These are phyloP conservation scores for Alaudala cheleensis DNA, from an alignment of 2,113 vertebrate genomes.

Conservation along the genomic window DNA sequence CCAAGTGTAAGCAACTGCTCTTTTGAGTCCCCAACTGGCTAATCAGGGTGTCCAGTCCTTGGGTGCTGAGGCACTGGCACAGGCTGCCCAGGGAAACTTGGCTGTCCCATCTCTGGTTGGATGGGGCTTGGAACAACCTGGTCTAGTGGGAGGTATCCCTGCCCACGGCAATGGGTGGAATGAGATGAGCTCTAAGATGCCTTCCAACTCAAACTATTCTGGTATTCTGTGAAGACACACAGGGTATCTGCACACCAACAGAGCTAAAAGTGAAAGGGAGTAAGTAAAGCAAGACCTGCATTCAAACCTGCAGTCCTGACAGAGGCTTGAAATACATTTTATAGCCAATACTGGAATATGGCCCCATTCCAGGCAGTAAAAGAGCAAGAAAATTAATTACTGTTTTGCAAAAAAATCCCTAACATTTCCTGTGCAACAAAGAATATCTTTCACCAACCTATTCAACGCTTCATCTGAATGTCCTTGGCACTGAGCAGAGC, in stretches of 20 bases:
- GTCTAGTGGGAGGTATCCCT: neutral
- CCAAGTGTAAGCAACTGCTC: neutral
- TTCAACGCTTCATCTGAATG: fast-evolving
- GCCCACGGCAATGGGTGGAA: neutral
- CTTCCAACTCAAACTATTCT: neutral
- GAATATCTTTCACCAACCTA: neutral
- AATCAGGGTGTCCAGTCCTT: neutral
- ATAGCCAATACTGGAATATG: neutral
- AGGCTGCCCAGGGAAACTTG: neutral
- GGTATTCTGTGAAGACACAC: neutral
- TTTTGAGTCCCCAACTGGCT: neutral
- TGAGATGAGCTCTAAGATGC: neutral
- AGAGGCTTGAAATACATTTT: neutral
- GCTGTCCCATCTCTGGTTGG: neutral
- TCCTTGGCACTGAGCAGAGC: neutral
- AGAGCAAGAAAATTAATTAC: neutral
- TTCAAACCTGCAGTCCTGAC: neutral
- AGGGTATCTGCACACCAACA: neutral
- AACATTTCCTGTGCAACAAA: neutral
- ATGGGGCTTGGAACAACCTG: neutral
- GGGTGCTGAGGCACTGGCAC: neutral
- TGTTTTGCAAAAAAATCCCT: neutral
- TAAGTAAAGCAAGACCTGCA: neutral
- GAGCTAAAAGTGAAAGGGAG: neutral
- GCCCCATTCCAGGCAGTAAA: neutral